Evolutionary conservation across 2,888 invertebrate species (phyloP), one percentile per base, ranked within the genome.

Genomic region (Argyresthia goedartella): DNA sequence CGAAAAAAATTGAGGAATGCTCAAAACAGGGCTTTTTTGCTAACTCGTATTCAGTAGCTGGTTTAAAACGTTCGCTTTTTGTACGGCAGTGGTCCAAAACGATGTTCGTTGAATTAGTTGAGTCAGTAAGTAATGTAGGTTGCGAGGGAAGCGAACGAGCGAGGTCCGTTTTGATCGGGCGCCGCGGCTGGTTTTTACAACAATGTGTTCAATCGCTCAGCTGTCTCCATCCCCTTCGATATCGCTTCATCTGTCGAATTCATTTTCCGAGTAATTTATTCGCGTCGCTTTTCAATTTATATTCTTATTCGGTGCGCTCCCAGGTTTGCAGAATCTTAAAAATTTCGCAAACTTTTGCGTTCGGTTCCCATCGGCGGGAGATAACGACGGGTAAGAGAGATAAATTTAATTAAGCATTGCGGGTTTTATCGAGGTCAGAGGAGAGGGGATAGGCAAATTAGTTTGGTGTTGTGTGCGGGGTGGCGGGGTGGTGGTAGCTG

Each of bases 361-460:
- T 50, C 69, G 73, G 72, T 79, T 81, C 77, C 76, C 81, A 79
- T 74, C 72, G 76, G 59, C 25, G 57, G 65, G 73, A 71, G 75
- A 78, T 77, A 76, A 68, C 67, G 63, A 66, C 62, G 71, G 84
- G 82, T 84, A 80, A 80, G 68, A 65, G 61, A 75, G 79, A 82
- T 85, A 81, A 81, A 82, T 85, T 81, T 81, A 85, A 82, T 84
- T 75, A 82, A 81, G 77, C 64, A 71, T 76, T 71, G 68, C 66
- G 55, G 59, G 25, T 25, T 25, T 25, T 25, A 25, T 25, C 25
- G 25, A 25, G 25, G 2, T 25, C 25, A 6, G 3, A 2, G 25
- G 25, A 25, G 25, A 6, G 25, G 25, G 25, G 25, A 6, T 25
- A 25, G 25, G 25, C 6, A 25, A 4, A 25, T 25, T 25, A 25